Evolutionary conservation across 2,797 vertebrate genomes (phyloP).

Genomic region (Gobionotothen gibberifrons): DNA sequence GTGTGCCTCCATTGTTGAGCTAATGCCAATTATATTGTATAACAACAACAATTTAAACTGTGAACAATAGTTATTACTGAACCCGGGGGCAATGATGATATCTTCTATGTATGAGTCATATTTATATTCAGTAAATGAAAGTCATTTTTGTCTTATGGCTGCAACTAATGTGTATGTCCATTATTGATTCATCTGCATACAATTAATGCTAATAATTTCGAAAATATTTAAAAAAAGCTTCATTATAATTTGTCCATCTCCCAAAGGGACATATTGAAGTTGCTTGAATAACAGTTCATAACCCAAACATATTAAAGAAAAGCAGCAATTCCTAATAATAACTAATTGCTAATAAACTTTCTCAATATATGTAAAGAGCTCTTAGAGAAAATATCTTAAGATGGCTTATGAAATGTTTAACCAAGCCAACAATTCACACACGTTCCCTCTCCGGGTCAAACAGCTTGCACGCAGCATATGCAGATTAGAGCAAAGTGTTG

Average conservation of each 20-base stretch:
- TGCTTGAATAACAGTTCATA: background rate
- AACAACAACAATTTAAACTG: constrained; percentile 50
- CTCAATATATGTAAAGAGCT: constrained; percentile 74
- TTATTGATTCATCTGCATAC: background rate
- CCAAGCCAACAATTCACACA: constrained; percentile 18
- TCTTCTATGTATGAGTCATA: constrained; percentile 68
- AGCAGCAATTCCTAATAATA: background rate
- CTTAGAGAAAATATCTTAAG: constrained; percentile 36
- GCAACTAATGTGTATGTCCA: background rate
- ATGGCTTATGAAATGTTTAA: constrained; percentile 25
- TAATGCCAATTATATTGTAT: constrained; percentile 59
- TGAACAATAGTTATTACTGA: constrained; percentile 39
- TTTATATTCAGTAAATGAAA: constrained; percentile 48
- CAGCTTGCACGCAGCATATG: constrained; percentile 45
- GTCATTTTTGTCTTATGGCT: background rate
- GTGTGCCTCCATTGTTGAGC: constrained; percentile 51
- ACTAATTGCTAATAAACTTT: background rate
- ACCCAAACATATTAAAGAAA: background rate
- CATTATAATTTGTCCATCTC: background rate
- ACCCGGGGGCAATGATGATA: constrained; percentile 37
- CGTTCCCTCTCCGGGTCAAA: constrained; percentile 38
- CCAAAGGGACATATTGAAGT: background rate
- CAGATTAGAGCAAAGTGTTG: constrained; percentile 65
- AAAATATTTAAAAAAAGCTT: background rate
- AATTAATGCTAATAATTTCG: too few species aligned